phyloP scores from a whole-genome alignment of 2,113 vertebrate species.

The Zosterops hypoxanthus region DNA sequence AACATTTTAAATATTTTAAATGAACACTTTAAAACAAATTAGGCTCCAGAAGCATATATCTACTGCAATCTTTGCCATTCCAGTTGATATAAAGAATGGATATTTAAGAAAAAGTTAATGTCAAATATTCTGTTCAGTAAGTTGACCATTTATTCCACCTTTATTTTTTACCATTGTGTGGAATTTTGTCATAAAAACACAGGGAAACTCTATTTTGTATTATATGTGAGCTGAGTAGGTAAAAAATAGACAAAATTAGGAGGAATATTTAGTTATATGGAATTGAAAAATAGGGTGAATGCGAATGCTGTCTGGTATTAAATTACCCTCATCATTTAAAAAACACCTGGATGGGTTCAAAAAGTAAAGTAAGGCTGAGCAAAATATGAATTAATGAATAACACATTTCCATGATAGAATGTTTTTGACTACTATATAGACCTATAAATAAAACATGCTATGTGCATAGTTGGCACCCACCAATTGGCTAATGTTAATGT shows the following conservation, averaged over 20 bases:
- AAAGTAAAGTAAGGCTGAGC: constrained; percentile 56
- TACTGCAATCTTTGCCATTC: background rate
- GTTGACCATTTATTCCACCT: background rate
- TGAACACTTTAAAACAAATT: constrained; percentile 48
- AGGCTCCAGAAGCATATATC: background rate
- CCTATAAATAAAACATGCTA: constrained; percentile 72
- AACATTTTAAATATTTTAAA: constrained; percentile 34
- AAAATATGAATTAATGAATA: constrained; percentile 80
- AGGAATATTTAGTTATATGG: constrained; percentile 34
- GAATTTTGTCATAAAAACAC: constrained; percentile 35
- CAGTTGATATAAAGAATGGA: constrained; percentile 13
- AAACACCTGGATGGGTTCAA: constrained; percentile 73
- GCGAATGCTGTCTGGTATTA: constrained; percentile 51
- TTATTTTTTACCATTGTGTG: constrained; percentile 13
- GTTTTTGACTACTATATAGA: constrained; percentile 67
- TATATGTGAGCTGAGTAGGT: constrained; percentile 47
- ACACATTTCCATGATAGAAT: constrained; percentile 70
- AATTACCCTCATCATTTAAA: constrained; percentile 60
- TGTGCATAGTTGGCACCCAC: constrained; percentile 57
- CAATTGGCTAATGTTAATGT: constrained; percentile 65
- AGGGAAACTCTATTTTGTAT: background rate
- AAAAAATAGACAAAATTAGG: constrained; percentile 65
- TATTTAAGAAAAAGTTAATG: constrained; percentile 30
- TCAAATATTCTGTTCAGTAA: constrained; percentile 27
- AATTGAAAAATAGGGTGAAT: constrained; percentile 44